phyloP scores from a whole-genome alignment of 2,888 invertebrate species.

The Trachelus iudaicus region DNA sequence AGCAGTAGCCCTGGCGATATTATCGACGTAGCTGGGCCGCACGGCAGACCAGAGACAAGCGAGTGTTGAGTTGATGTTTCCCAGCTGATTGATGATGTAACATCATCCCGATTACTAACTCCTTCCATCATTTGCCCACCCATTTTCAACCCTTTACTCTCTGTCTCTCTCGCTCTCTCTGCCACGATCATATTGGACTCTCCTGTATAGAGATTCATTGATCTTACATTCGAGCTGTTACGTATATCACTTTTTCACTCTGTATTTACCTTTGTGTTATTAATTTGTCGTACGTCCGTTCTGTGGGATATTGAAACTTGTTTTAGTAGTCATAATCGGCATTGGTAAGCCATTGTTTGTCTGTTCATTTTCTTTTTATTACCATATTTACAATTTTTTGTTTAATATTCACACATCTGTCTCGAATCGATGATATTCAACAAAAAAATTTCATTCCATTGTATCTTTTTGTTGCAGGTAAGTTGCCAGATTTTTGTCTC shows the following conservation, averaged over 20 bases:
- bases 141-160: slow-evolving; percentile 24
- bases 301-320: neutral
- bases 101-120: slow-evolving; percentile 49
- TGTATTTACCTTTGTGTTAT: neutral
- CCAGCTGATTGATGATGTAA: slow-evolving; percentile 65
- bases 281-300: neutral
- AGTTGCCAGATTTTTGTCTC: slow-evolving; percentile 16
- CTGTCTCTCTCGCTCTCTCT: neutral
- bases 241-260: neutral
- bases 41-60: slow-evolving; percentile 40
- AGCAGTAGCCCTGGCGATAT: slow-evolving; percentile 35
- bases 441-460: neutral
- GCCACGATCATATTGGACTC: neutral
- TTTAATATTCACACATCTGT: neutral
- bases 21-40: slow-evolving; percentile 36
- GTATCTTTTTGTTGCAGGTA: slow-evolving; percentile 31
- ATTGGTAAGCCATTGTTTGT: neutral
- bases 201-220: neutral
- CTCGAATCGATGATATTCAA: no score
- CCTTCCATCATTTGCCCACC: slow-evolving; percentile 19
- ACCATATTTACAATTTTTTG: neutral
- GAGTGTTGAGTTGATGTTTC: slow-evolving; percentile 64
- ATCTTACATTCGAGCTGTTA: neutral
- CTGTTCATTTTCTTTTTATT: neutral
- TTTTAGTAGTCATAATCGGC: neutral